These are phyloP conservation scores for Chelon labrosus DNA, from an alignment of 2,797 vertebrate species.

Conservation along the genomic window DNA sequence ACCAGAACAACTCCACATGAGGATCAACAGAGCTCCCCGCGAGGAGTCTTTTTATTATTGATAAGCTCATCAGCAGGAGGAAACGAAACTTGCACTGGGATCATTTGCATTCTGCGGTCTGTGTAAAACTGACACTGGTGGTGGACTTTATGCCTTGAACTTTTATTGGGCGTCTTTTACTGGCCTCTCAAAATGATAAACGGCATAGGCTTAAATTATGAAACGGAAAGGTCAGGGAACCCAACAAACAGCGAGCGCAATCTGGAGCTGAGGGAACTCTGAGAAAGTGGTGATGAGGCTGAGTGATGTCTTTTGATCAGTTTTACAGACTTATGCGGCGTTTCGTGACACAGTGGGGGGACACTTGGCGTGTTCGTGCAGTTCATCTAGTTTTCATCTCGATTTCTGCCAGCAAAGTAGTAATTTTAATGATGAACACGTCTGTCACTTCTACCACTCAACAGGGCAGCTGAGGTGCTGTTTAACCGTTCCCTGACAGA, in stretches of 20 bases:
- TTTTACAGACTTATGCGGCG: slow-evolving; percentile 5
- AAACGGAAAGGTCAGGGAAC: slow-evolving; percentile 60
- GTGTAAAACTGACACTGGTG: slow-evolving; percentile 38
- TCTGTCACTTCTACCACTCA: slow-evolving; percentile 37
- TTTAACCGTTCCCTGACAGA: slow-evolving; percentile 25
- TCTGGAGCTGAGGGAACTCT: neutral
- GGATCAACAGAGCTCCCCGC: slow-evolving; percentile 27
- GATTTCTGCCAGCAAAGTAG: slow-evolving; percentile 14
- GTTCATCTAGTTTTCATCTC: slow-evolving; percentile 28
- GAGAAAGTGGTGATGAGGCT: slow-evolving; percentile 20
- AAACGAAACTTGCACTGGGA: slow-evolving; percentile 14
- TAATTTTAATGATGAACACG: slow-evolving; percentile 43
- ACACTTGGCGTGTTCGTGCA: slow-evolving; percentile 6
- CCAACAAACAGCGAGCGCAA: slow-evolving; percentile 36
- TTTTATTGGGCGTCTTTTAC: slow-evolving; percentile 64
- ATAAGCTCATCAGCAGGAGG: slow-evolving; percentile 47
- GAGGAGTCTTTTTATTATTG: slow-evolving; percentile 53
- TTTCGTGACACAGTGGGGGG: slow-evolving; percentile 7
- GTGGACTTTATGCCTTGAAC: slow-evolving; percentile 52
- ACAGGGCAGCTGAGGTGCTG: neutral
- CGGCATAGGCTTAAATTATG: slow-evolving; percentile 23
- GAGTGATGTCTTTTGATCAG: slow-evolving; percentile 29
- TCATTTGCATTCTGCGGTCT: slow-evolving; percentile 45
- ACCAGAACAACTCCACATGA: slow-evolving; percentile 19
- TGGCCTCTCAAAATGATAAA: slow-evolving; percentile 58